Conservation (phyloP, 2,888 invertebrate species). For the Nemurella pictetii region DNA sequence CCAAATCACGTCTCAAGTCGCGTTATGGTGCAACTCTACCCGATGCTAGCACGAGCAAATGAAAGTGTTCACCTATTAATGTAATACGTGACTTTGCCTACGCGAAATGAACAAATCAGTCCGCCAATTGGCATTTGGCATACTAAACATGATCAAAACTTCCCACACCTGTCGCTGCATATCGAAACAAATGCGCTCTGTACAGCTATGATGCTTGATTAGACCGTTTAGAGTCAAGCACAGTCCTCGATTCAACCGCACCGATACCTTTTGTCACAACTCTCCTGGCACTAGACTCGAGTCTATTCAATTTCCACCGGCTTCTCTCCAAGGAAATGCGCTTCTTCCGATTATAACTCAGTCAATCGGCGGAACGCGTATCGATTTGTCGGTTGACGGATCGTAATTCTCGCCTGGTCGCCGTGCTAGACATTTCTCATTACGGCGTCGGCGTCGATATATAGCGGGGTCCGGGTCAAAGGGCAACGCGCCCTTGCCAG, state of each 20-base stretch:
- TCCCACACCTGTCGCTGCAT: not conserved
- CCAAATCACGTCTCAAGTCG: not conserved
- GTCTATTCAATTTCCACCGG: not conserved
- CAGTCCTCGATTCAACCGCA: not conserved
- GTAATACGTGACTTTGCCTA: not conserved
- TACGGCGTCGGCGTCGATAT: not conserved
- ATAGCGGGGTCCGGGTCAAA: not conserved
- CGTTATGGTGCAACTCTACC: not conserved
- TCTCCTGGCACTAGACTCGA: not conserved
- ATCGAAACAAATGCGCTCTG: not conserved
- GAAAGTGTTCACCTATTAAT: not conserved
- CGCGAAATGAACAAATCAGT: not conserved
- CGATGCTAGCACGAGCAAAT: not conserved
- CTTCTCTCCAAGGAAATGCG: not conserved
- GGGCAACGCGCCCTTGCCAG: not conserved
- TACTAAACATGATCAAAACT: not conserved
- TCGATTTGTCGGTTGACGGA: not conserved
- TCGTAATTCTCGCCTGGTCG: not conserved
- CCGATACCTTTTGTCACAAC: not conserved
- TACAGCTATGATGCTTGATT: not conserved
- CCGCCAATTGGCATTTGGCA: not conserved
- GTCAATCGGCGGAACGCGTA: not conserved
- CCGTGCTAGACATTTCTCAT: not conserved
- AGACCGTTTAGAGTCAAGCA: not conserved
- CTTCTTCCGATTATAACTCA: not conserved